Conservation (phyloP, 2,888 invertebrate species). For the Euphydryas editha region DNA sequence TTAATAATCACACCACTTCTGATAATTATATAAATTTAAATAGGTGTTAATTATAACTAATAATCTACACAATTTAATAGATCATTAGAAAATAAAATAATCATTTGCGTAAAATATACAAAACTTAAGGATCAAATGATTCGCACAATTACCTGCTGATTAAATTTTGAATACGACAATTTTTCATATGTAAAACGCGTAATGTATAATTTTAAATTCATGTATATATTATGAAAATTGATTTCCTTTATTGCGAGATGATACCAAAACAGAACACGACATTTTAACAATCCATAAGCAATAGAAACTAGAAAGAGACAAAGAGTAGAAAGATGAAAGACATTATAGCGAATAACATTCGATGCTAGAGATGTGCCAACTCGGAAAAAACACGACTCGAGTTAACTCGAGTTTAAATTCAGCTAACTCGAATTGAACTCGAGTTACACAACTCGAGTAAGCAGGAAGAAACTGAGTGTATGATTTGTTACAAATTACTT, state of each 20-base stretch:
- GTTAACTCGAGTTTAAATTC: too few relatives aligned
- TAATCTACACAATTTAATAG: conserved; percentile 47
- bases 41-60: conserved; percentile 38
- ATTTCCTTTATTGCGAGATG: conserved; percentile 68
- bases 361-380: too few relatives aligned
- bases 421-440: too few relatives aligned
- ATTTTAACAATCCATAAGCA: conserved; percentile 67
- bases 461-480: too few relatives aligned
- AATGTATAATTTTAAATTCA: conserved; percentile 53
- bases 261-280: conserved; percentile 81
- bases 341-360: not conserved
- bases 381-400: too few relatives aligned
- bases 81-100: conserved; percentile 53
- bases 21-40: conserved; percentile 17
- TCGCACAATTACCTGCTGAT: conserved; percentile 48
- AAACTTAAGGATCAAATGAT: conserved; percentile 37
- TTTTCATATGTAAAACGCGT: conserved; percentile 52
- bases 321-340: not conserved
- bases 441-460: too few relatives aligned
- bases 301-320: conserved; percentile 52
- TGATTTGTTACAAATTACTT: too few relatives aligned
- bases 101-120: conserved; percentile 42
- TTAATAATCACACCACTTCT: conserved; percentile 9
- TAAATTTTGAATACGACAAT: conserved; percentile 45
- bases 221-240: conserved; percentile 65